Conservation (phyloP, 2,888 invertebrate species). For the Vandiemenella viatica region DNA sequence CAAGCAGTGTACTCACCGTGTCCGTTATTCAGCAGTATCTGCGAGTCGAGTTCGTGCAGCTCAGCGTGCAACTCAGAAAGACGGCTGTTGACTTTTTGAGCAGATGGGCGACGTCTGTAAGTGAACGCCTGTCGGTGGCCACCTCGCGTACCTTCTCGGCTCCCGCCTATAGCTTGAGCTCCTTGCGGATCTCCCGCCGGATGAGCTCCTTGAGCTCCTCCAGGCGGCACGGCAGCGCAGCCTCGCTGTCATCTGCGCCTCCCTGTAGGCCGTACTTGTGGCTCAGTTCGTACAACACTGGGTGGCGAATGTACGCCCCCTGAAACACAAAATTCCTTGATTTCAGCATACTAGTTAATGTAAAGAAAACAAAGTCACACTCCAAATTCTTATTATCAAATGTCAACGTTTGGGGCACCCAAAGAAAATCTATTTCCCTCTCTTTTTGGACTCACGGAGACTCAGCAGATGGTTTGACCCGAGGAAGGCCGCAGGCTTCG, state of each 20-base stretch:
- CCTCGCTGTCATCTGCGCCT: constrained; percentile 65
- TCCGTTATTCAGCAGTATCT: constrained; percentile 62
- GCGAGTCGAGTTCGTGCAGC: constrained; percentile 83
- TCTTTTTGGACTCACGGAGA: too few relatives aligned
- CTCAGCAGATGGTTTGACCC: too few relatives aligned
- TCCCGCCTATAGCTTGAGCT: constrained; percentile 80
- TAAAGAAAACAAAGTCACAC: too few relatives aligned
- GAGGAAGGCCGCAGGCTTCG: too few relatives aligned
- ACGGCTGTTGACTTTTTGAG: constrained; percentile 87
- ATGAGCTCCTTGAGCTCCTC: constrained; percentile 91
- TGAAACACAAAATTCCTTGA: too few relatives aligned
- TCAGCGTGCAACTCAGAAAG: constrained; percentile 86
- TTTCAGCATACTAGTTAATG: too few relatives aligned
- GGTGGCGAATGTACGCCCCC: constrained; percentile 41
- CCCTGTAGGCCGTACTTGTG: constrained; percentile 85
- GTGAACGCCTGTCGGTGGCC: constrained; percentile 74
- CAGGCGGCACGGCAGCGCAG: too few relatives aligned
- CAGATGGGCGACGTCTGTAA: constrained; percentile 78
- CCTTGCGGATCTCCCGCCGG: constrained; percentile 77
- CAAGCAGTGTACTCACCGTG: too few relatives aligned
- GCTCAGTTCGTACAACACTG: constrained; percentile 76
- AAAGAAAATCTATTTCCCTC: too few relatives aligned
- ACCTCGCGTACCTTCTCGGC: constrained; percentile 91
- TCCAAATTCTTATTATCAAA: too few relatives aligned
- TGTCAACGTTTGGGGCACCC: too few relatives aligned